Evolutionary conservation across 1,140 invertebrate genomes (phyloP), one percentile per base, ranked within the genome.

Genomic region (Lepidotrigona ventralis): DNA sequence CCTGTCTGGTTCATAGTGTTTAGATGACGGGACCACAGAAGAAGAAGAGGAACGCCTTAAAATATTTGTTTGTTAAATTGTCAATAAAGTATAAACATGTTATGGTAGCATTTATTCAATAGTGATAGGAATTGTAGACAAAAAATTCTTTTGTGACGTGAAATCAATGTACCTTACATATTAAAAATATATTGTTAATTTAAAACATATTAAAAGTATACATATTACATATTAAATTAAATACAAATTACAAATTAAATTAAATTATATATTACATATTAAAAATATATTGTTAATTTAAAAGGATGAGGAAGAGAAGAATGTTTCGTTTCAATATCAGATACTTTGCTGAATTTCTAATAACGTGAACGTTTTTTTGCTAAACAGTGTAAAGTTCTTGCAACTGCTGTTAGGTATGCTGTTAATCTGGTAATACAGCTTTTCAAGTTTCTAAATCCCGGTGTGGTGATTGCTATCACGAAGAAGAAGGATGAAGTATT

Each of bases 1-100:
- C 72, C 63, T n/a, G 58, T 83, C 79, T 77, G 77, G 79, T 82
- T 64, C 58, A 39, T 66, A n/a, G 68, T 75, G 39, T 66, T 64
- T 71, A 75, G 77, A 69, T 78, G 75, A 83, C 63, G 68, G 64
- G n/a, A 70, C 12, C 12, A n/a, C 29, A 5, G 15, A 69, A 6
- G 66, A 69, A 6, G 66, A 39, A 69, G 1, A 69, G 12, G 21
- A 29, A 15, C 12, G 6, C 15, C n/a, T 6, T 8, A 1, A 23
- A 29, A 66, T 66, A 66, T 33, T 66, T 63, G n/a, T 63, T 26
- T 8, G n/a, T 15, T 26, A 17, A n/a, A 3, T 5, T 29, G 17
- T 21, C 12, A 33, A 26, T 63, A 46, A 46, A 8, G 39, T 46
- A 46, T 11, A 46, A 46, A n/a, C n/a, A n/a, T n/a, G n/a, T n/a